These are phyloP conservation scores for Oncorhynchus mykiss DNA, from an alignment of 2,113 vertebrate genomes.

Conservation along the genomic window DNA sequence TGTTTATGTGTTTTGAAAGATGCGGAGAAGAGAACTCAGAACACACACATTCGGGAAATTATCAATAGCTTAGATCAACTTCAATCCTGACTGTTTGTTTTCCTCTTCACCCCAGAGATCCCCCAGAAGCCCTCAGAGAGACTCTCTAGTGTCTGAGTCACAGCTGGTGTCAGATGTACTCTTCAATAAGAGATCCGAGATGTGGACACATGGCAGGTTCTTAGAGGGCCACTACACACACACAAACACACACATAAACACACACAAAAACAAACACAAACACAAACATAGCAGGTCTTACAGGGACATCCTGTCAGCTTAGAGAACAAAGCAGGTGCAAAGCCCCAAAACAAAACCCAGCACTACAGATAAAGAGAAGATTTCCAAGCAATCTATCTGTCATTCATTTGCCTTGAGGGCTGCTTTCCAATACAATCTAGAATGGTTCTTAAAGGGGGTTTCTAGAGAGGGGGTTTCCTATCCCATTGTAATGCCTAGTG, in stretches of 20 bases:
- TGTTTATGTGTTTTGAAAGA: too few relatives aligned
- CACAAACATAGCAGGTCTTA: not conserved
- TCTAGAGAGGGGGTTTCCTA: too few relatives aligned
- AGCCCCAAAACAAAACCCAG: not conserved
- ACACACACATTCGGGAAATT: too few relatives aligned
- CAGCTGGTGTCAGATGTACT: constrained; percentile 16
- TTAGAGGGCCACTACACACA: not conserved
- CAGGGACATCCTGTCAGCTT: not conserved
- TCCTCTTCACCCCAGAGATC: not conserved
- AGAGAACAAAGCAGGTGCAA: not conserved
- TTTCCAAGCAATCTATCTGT: not conserved
- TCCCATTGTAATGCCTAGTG: too few relatives aligned
- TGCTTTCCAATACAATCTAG: not conserved
- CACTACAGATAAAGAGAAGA: not conserved
- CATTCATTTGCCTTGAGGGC: not conserved
- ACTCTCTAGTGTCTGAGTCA: not conserved
- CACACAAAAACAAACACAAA: not conserved
- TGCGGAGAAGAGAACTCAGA: too few relatives aligned
- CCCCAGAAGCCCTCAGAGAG: not conserved
- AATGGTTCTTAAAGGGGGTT: too few relatives aligned
- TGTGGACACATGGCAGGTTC: not conserved
- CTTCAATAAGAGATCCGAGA: constrained; percentile 7
- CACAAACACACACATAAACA: not conserved
- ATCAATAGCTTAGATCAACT: too few relatives aligned
- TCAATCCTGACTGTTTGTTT: not conserved